Evolutionary conservation across 2,888 invertebrate species (phyloP).

Genomic region (Andrena praecox): DNA sequence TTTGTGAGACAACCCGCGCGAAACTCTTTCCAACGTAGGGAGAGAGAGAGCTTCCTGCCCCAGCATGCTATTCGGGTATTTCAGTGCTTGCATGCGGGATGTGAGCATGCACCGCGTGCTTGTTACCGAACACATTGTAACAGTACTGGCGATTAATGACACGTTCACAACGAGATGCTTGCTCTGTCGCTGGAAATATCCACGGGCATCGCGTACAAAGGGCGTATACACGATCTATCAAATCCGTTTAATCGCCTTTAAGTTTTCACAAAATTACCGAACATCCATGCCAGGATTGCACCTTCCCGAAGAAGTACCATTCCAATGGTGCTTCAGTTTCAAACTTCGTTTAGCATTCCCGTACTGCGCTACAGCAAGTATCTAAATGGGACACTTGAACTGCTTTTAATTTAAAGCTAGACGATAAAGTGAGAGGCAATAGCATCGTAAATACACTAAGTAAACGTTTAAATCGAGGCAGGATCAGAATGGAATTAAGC

Average conservation of each 20-base stretch:
- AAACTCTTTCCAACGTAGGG: conserved; percentile 80
- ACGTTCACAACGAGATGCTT: not conserved
- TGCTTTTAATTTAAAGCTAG: not conserved
- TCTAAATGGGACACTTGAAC: not conserved
- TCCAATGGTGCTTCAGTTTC: not conserved
- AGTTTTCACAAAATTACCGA: too few species aligned
- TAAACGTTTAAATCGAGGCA: not conserved
- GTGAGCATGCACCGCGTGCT: conserved; percentile 81
- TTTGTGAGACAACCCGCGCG: conserved; percentile 84
- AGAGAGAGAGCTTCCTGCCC: conserved; percentile 53
- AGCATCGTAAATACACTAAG: not conserved
- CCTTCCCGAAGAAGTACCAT: not conserved
- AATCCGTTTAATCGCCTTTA: too few species aligned
- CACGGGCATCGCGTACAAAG: too few species aligned
- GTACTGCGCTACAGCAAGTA: not conserved
- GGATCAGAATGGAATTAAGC: not conserved
- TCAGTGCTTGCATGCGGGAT: conserved; percentile 83
- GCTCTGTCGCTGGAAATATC: too few species aligned
- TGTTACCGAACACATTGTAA: conserved; percentile 42
- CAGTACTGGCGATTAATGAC: not conserved
- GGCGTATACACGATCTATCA: too few species aligned
- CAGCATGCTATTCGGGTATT: conserved; percentile 74
- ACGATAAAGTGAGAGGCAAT: not conserved
- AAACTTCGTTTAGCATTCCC: not conserved
- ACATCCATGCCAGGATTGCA: too few species aligned